Evolutionary conservation across 1,140 invertebrate genomes (phyloP), one percentile per base, ranked within the genome.

Genomic region (Asbolus verrucosus): DNA sequence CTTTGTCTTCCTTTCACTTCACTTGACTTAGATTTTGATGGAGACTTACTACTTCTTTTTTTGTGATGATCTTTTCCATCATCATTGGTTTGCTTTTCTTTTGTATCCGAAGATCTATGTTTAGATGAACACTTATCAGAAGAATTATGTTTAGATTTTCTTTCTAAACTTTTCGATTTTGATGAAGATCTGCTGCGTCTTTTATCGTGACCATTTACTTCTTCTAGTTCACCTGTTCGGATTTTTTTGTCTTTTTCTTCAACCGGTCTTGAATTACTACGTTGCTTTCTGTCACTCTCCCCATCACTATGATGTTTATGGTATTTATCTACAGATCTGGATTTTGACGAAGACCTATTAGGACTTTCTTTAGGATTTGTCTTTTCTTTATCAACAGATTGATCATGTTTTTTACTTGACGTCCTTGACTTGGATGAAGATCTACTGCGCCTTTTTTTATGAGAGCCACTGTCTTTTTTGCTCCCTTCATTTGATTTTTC

Each of bases 21-120:
- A 11, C 9, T 33, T 63, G 33, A 27, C 8, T 54, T 43, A 16
- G n/a, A 11, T 61, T 31, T 61, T 16, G 39, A 13, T 27, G 54
- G 54, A 14, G 54, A 30, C 33, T 61, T 61, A 61, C 33, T 36
- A 11, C 54, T 63, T 19, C 33, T 18, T 39, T 11, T 41, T 9
- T 63, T 62, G 18, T 62, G 15, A 19, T 13, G 16, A n/a, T 38
- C 16, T 1, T 39, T 21, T 62, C 16, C 8, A 1, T 62, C 18
- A 36, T 6, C 0, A 11, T 38, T 14, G 31, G 6, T 15, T 38
- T 9, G 9, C 18, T 18, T 62, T 3, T 63, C 61, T 21, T 41
- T 63, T 24, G 18, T 11, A 16, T 63, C 39, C 15, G 60, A 62
- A 33, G 9, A 11, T 54, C n/a, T n/a, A 27, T 30, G 14, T 27